These are phyloP conservation scores for Atractosteus spatula DNA, from an alignment of 2,113 vertebrate species.

Conservation along the genomic window DNA sequence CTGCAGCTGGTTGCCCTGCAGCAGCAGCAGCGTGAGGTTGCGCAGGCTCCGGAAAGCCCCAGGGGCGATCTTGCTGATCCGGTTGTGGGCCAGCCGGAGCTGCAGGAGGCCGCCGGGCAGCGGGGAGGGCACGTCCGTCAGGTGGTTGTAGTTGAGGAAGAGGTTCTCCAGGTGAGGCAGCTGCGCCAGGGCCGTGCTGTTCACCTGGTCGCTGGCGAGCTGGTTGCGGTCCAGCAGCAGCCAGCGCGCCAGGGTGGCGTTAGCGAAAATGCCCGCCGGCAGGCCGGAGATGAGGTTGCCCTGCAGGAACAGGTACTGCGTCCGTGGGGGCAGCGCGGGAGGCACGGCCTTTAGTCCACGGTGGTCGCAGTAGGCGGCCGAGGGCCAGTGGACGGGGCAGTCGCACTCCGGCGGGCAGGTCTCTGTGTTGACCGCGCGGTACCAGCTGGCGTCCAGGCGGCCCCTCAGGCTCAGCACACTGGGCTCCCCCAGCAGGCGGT, in stretches of 20 bases:
- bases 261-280: conserved; percentile 40
- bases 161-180: conserved; percentile 55
- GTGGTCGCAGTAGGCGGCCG: conserved; percentile 64
- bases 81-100: conserved; percentile 64
- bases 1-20: conserved; percentile 66
- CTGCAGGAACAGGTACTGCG: conserved; percentile 67
- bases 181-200: conserved; percentile 40
- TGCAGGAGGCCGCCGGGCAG: conserved; percentile 60
- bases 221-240: conserved; percentile 67
- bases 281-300: conserved; percentile 59
- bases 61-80: conserved; percentile 51
- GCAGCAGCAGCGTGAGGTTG: conserved; percentile 61
- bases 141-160: conserved; percentile 63
- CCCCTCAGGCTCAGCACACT: conserved; percentile 63
- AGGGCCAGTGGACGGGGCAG: conserved; percentile 71
- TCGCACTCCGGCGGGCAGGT: conserved; percentile 59
- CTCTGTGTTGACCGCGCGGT: conserved; percentile 49
- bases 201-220: conserved; percentile 47
- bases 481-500: conserved; percentile 64
- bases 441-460: conserved; percentile 52
- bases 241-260: conserved; percentile 58
- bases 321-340: conserved; percentile 40
- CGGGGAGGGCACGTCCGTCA: conserved; percentile 50
- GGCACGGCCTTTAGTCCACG: conserved; percentile 46
- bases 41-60: conserved; percentile 47